Conservation (phyloP, 2,888 invertebrate genomes). For the Eristalis intricaria region DNA sequence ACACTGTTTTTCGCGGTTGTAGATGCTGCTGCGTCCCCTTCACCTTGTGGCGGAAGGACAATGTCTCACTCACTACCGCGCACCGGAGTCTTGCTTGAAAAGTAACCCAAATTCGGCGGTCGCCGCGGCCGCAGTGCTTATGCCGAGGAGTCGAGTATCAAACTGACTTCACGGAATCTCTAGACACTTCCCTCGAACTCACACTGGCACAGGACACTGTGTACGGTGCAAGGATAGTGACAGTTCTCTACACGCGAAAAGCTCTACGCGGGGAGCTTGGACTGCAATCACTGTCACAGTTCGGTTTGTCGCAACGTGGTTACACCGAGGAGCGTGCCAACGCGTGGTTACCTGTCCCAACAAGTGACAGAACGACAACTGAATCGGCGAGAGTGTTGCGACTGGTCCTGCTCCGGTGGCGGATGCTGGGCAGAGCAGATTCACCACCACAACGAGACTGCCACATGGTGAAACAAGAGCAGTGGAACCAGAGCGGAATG, state of each 20-base stretch:
- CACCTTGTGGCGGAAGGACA: neutral
- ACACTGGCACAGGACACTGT: neutral
- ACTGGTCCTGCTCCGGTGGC: slow-evolving; percentile 31
- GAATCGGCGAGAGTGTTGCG: slow-evolving; percentile 41
- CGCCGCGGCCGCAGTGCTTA: slow-evolving; percentile 13
- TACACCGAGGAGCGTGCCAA: neutral
- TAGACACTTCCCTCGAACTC: slow-evolving; percentile 18
- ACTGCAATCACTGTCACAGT: slow-evolving; percentile 18
- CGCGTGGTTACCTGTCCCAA: slow-evolving; percentile 18
- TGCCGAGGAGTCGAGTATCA: slow-evolving; percentile 2
- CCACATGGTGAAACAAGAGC: slow-evolving; percentile 17
- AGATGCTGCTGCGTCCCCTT: neutral
- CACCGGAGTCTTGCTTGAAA: neutral
- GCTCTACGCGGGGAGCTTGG: slow-evolving; percentile 53
- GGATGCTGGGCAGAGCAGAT: neutral
- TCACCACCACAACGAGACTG: neutral
- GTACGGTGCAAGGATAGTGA: slow-evolving; percentile 45
- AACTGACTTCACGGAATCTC: slow-evolving; percentile 37
- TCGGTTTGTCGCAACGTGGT: slow-evolving; percentile 5
- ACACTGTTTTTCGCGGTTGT: neutral
- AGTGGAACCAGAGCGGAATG: neutral
- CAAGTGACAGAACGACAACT: slow-evolving; percentile 47
- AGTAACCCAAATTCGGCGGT: neutral
- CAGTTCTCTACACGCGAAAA: slow-evolving; percentile 36
- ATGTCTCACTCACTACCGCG: neutral